Evolutionary conservation across 23 tunicate species (phyloP).

Genomic region (Ascidia mentula): DNA sequence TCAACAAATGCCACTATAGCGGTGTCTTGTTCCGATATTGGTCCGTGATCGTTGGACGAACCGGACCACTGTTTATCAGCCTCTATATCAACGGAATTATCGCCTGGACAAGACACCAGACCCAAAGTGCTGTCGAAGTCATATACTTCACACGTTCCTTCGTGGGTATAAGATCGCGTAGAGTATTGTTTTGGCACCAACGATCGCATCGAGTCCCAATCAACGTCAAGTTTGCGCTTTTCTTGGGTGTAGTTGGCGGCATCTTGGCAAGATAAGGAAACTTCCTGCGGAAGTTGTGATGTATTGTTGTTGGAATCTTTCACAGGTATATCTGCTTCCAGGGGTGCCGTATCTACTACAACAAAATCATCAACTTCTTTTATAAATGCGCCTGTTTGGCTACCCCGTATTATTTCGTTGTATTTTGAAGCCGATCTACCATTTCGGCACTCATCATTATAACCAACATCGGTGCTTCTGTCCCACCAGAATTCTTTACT

Average conservation of each 20-base stretch:
- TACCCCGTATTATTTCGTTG: neutral
- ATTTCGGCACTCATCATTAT: neutral
- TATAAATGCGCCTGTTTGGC: neutral
- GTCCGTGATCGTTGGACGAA: conserved; percentile 10
- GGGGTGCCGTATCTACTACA: conserved; percentile 26
- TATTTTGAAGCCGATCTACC: neutral
- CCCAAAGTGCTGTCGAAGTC: conserved; percentile 6
- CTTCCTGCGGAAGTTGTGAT: neutral
- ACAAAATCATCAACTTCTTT: conserved; percentile 36
- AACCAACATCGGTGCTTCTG: conserved; percentile 43
- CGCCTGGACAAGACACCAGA: neutral
- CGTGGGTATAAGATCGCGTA: conserved; percentile 22
- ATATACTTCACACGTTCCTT: conserved; percentile 24
- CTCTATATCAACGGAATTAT: neutral
- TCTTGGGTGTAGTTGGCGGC: neutral
- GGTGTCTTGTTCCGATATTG: conserved; percentile 28
- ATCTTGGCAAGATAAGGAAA: neutral
- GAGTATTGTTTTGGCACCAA: conserved; percentile 27
- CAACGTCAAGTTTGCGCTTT: conserved; percentile 23
- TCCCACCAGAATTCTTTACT: conserved; percentile 49
- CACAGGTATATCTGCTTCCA: neutral
- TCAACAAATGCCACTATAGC: conserved; percentile 46
- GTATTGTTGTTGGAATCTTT: neutral
- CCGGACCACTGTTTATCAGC: neutral
- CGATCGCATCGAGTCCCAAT: conserved; percentile 21